Conservation (phyloP, 2,113 vertebrate species). For the Nansenia antarctica region DNA sequence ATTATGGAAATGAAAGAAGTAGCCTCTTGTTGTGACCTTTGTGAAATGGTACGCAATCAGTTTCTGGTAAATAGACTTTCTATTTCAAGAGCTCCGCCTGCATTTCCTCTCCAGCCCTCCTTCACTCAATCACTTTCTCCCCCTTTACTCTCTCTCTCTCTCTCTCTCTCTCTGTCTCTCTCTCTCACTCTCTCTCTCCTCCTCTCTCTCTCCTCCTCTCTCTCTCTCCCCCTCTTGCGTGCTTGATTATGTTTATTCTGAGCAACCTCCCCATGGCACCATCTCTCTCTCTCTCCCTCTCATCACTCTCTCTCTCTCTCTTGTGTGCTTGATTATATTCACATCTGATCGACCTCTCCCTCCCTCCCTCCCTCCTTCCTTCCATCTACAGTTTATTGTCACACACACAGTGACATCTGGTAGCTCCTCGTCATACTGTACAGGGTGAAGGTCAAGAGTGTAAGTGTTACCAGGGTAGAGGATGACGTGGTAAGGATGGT, state of each 20-base stretch:
- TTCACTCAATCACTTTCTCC: background rate
- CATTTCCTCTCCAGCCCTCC: background rate
- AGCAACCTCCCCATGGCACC: background rate
- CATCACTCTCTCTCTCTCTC: constrained; percentile 9
- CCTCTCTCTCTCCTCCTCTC: background rate
- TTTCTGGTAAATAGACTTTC: constrained; percentile 50
- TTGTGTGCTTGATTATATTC: no score
- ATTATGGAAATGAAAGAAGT: constrained; percentile 40
- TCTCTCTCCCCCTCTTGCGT: background rate
- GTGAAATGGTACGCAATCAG: constrained; percentile 46
- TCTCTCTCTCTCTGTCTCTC: background rate
- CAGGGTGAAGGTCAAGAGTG: no score
- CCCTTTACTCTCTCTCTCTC: background rate
- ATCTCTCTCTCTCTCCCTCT: constrained; percentile 8
- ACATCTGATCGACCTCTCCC: background rate
- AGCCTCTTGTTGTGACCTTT: constrained; percentile 51
- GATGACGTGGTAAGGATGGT: no score
- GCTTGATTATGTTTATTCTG: background rate
- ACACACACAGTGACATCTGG: no score
- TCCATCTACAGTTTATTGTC: no score
- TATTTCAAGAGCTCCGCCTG: constrained; percentile 33
- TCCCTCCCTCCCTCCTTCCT: background rate
- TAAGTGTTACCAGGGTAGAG: no score
- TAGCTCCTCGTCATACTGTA: no score
- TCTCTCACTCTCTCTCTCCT: background rate